These are phyloP conservation scores for Dynastes tityus DNA, from an alignment of 2,888 invertebrate species.

Conservation along the genomic window DNA sequence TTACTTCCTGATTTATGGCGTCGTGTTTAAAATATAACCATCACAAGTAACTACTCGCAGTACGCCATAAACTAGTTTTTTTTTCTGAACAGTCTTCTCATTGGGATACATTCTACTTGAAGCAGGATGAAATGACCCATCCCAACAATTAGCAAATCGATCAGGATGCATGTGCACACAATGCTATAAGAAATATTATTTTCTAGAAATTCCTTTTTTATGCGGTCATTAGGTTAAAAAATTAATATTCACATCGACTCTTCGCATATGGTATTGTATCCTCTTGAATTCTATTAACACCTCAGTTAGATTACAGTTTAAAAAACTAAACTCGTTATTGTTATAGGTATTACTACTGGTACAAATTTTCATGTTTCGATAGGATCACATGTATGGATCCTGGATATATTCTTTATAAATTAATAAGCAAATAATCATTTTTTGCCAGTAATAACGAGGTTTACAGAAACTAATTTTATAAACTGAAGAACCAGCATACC, in stretches of 20 bases:
- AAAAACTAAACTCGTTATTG: too few relatives aligned
- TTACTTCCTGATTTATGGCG: constrained; percentile 39
- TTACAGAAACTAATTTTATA: too few relatives aligned
- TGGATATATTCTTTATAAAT: too few relatives aligned
- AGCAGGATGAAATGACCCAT: background rate
- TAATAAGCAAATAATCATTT: too few relatives aligned
- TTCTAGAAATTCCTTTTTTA: constrained; percentile 7
- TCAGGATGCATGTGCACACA: background rate
- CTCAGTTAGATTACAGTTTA: too few relatives aligned
- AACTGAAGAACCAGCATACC: too few relatives aligned
- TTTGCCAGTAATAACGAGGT: too few relatives aligned
- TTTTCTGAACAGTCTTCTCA: background rate
- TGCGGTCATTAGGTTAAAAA: constrained; percentile 6
- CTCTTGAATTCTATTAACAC: background rate
- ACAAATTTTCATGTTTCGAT: too few relatives aligned
- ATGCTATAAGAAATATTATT: background rate
- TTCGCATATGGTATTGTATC: constrained; percentile 10
- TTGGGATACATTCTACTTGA: background rate
- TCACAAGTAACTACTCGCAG: background rate
- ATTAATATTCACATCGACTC: constrained; percentile 24
- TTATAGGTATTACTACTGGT: too few relatives aligned
- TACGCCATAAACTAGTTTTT: constrained; percentile 9
- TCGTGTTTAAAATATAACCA: constrained; percentile 16
- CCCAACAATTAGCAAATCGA: background rate
- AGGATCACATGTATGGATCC: too few relatives aligned